Evolutionary conservation across 2,797 vertebrate genomes (phyloP).

Genomic region (Danio aesculapii): DNA sequence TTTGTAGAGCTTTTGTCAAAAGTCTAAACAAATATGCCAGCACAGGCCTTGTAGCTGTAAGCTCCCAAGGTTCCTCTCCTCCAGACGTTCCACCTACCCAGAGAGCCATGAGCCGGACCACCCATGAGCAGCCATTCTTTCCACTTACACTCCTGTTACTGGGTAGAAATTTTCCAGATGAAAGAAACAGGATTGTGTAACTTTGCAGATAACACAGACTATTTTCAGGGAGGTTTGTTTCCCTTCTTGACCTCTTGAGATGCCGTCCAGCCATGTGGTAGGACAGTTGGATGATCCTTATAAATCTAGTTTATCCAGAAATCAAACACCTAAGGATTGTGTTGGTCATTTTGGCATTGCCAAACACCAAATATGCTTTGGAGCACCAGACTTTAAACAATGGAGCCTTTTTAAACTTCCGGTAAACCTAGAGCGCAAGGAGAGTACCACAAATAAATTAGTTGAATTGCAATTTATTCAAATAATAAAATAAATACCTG

Average conservation of each 20-base stretch:
- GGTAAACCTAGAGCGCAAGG: no score
- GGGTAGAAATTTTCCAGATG: conserved; percentile 52
- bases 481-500: no score
- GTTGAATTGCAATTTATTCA: no score
- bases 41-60: conserved; percentile 16
- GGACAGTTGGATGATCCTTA: not conserved
- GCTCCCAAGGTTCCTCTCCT: conserved; percentile 48
- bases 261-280: not conserved
- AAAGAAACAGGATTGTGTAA: conserved; percentile 46
- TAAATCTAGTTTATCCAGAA: not conserved
- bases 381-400: no score
- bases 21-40: conserved; percentile 21
- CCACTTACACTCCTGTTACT: conserved; percentile 48
- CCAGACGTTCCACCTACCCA: conserved; percentile 52
- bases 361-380: not conserved
- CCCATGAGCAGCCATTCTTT: conserved; percentile 59
- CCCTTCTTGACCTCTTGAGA: conserved; percentile 7
- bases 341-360: not conserved
- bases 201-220: conserved; percentile 36
- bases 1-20: conserved; percentile 8
- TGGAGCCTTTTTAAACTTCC: no score
- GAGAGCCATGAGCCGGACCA: conserved; percentile 62
- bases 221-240: conserved; percentile 39
- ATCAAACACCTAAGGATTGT: not conserved
- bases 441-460: no score